These are phyloP conservation scores for Chrysolina oricalcia DNA, from an alignment of 2,888 invertebrate species.

Conservation along the genomic window DNA sequence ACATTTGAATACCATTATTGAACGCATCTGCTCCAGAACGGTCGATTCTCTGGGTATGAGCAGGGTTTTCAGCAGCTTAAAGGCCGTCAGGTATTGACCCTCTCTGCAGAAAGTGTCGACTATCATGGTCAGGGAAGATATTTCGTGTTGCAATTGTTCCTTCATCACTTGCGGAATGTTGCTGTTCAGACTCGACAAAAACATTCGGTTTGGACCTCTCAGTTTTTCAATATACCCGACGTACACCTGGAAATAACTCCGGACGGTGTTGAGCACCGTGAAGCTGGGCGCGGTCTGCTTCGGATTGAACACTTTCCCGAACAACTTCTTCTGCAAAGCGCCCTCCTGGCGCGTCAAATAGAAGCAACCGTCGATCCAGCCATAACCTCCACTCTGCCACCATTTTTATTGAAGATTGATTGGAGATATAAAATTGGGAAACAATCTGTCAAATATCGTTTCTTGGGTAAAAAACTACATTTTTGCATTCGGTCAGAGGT, in stretches of 20 bases:
- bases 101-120: conserved; percentile 60
- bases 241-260: conserved; percentile 49
- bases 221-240: conserved; percentile 41
- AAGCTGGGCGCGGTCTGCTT: conserved; percentile 45
- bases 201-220: conserved; percentile 40
- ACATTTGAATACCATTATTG: conserved; percentile 54
- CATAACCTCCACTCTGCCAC: conserved; percentile 55
- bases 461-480: too few relatives aligned
- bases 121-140: conserved; percentile 57
- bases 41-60: conserved; percentile 16
- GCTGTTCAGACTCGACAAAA: conserved; percentile 46
- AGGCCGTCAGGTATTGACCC: conserved; percentile 61
- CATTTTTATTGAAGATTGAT: too few relatives aligned
- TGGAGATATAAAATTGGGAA: too few relatives aligned
- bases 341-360: conserved; percentile 49
- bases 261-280: conserved; percentile 50
- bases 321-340: conserved; percentile 40
- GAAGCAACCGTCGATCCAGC: conserved; percentile 56
- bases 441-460: too few relatives aligned
- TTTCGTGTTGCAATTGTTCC: conserved; percentile 47
- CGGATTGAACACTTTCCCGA: conserved; percentile 44
- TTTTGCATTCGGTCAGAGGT: too few relatives aligned
- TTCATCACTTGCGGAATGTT: conserved; percentile 32
- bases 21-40: conserved; percentile 10
- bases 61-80: conserved; percentile 55